phyloP scores from a whole-genome alignment of 2,113 vertebrate species.

The Naja naja region DNA sequence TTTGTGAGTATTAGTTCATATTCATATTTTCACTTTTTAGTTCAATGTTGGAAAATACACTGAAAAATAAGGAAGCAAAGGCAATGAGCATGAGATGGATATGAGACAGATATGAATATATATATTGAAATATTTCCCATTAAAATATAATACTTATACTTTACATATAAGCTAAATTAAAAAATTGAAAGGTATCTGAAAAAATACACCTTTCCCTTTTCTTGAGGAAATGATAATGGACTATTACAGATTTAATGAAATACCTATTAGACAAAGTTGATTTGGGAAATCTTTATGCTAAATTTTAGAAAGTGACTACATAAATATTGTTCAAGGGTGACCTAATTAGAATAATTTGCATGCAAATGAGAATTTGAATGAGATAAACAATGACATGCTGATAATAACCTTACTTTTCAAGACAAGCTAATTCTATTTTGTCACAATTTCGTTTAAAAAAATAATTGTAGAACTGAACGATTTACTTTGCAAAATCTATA shows the following conservation, averaged over 20 bases:
- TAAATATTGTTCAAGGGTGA: constrained; percentile 76
- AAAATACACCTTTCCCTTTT: constrained; percentile 40
- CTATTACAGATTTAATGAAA: constrained; percentile 64
- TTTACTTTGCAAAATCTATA: constrained; percentile 63
- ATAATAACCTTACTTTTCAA: constrained; percentile 79
- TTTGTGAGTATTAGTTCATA: neutral
- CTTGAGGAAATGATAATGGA: constrained; percentile 60
- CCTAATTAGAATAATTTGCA: constrained; percentile 80
- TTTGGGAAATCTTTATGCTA: constrained; percentile 60
- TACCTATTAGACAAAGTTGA: constrained; percentile 73
- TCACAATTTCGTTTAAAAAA: constrained; percentile 68
- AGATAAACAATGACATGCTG: constrained; percentile 73
- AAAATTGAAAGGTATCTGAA: constrained; percentile 48
- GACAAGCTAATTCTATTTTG: constrained; percentile 73
- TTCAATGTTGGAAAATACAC: constrained; percentile 16
- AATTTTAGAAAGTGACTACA: constrained; percentile 65
- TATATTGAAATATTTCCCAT: constrained; percentile 30
- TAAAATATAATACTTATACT: constrained; percentile 11
- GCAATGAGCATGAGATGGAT: constrained; percentile 15
- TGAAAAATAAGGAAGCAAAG: constrained; percentile 33
- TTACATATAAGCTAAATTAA: constrained; percentile 22
- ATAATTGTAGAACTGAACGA: constrained; percentile 40
- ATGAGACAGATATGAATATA: constrained; percentile 11
- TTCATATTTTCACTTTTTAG: neutral
- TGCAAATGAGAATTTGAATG: constrained; percentile 76